phyloP scores from a whole-genome alignment of 2,113 vertebrate species.

The Mesocricetus auratus region DNA sequence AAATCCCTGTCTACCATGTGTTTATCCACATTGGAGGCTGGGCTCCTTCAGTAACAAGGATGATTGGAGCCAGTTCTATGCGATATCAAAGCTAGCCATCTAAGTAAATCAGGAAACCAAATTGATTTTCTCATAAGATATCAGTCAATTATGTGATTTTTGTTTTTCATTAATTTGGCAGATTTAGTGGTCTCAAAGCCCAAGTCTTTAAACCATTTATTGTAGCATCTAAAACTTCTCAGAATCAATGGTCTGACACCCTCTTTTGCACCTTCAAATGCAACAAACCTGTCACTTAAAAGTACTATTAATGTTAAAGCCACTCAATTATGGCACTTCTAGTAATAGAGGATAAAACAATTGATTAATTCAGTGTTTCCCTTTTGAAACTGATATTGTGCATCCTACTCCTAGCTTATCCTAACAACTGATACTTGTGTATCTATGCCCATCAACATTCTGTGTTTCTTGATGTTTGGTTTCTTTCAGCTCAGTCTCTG shows the following conservation, averaged over 20 bases:
- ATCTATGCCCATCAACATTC: background rate
- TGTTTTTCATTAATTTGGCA: conserved; percentile 7
- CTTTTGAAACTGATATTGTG: background rate
- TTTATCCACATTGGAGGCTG: background rate
- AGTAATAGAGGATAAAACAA: background rate
- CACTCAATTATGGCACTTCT: background rate
- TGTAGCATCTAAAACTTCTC: background rate
- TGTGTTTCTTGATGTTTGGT: background rate
- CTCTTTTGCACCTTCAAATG: background rate
- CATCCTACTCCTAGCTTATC: background rate
- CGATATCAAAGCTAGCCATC: background rate
- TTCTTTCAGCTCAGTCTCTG: conserved; percentile 3
- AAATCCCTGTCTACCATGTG: background rate
- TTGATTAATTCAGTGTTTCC: background rate
- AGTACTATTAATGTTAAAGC: conserved; percentile 46
- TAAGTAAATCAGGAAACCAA: conserved; percentile 12
- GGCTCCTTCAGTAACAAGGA: background rate
- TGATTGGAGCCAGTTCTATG: background rate
- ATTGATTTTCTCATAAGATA: conserved; percentile 33
- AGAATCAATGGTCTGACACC: background rate
- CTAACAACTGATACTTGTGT: too few species aligned
- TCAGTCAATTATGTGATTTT: conserved; percentile 22
- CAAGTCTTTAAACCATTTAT: background rate
- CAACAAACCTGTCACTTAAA: background rate
- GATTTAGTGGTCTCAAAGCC: background rate